Base-by-base conservation (phyloP, 2,113 vertebrate genomes). In the Otis tarda region DNA sequence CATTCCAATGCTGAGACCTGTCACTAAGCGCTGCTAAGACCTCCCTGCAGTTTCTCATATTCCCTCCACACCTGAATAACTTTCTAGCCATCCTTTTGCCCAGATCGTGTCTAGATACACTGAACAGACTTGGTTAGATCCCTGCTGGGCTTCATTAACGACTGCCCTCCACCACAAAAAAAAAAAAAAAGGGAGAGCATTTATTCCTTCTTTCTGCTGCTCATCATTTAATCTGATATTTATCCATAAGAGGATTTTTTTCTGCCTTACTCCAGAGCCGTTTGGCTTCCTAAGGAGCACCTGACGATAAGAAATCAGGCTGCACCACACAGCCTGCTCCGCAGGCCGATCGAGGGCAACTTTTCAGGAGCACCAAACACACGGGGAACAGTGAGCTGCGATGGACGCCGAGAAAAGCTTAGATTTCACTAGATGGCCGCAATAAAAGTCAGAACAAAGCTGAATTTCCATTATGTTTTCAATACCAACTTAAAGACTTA, bases 271-370 rank as follows among this genome's bases (percentile, higher is more conserved):
- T 41, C 73, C 16, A 15, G 59, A 39, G 9, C 20, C 33, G 3
- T 31, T 59, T 47, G 10, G 10, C 5, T 31, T 45, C 33, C 45
- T 15, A 4, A 23, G 5, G 14, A 49, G 24, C 67, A 6, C 4
- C 8, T 6, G 12, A 14, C 1, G 1, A 1, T 3, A 23, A 23
- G 53, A 52, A 53, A 28, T 3, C 11, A 3, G 7, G 37, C 1
- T 6, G 68, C 33, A 6, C 1, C 2, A 11, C 3, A 2, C 37
- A 17, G 33, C 45, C 16, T 4, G 28, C 55, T 15, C n/a, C 3
- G 24, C 16, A 2, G 30, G n/a, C 10, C 4, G 15, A 8, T 19
- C 10, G 6, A 33, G 39, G 23, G 35, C n/a, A 8, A 14, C 7
- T 67, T 53, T 23, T 37, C 16, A 24, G 33, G 22, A n/a, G 28